These are phyloP conservation scores for Nesogale talazaci DNA, from an alignment of 2,113 vertebrate species.

Conservation along the genomic window DNA sequence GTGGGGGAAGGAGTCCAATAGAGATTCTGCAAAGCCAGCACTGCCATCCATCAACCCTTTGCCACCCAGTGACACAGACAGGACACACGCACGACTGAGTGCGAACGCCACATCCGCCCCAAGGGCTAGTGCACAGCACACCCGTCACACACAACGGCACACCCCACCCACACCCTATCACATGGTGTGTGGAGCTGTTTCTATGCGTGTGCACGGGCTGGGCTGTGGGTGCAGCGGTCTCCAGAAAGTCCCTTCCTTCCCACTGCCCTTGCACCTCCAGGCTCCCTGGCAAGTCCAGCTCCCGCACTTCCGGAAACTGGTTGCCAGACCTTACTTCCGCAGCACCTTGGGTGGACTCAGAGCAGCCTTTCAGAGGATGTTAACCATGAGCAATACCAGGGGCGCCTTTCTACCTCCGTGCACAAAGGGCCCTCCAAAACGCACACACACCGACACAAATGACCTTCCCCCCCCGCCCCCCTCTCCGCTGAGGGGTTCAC, in stretches of 20 bases:
- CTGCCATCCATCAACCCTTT: not conserved
- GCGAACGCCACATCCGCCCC: not conserved
- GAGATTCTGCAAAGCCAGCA: not conserved
- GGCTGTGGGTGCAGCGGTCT: no score
- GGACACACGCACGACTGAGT: not conserved
- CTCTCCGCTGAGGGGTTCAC: not conserved
- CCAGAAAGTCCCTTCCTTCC: not conserved
- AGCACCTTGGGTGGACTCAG: not conserved
- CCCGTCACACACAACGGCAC: no score
- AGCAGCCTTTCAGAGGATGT: not conserved
- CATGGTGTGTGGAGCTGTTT: no score
- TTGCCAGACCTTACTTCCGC: not conserved
- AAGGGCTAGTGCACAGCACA: not conserved
- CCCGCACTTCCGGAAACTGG: no score
- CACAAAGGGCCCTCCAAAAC: no score
- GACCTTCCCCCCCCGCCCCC: not conserved
- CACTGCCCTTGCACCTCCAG: not conserved
- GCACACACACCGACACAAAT: no score
- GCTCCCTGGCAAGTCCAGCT: not conserved
- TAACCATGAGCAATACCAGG: not conserved
- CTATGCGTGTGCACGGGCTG: no score
- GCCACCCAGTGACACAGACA: not conserved
- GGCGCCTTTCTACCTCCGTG: no score
- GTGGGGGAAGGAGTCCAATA: no score
- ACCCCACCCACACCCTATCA: no score